Conservation (phyloP, 2,888 invertebrate genomes). For the Troides aeacus region DNA sequence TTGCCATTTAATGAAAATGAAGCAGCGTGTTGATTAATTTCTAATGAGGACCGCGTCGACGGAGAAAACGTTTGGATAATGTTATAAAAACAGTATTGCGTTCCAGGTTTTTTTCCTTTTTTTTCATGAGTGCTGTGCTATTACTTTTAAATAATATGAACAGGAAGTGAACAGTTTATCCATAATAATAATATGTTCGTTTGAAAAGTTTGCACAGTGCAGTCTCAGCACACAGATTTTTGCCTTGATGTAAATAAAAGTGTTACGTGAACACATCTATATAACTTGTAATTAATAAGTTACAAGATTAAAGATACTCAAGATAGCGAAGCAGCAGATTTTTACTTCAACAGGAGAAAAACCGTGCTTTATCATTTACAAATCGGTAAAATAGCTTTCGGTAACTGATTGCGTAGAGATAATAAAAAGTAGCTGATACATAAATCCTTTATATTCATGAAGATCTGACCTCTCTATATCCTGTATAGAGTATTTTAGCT, state of each 20-base stretch:
- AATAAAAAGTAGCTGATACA: not conserved
- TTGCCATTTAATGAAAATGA: slow-evolving; percentile 14
- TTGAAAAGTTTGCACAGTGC: not conserved
- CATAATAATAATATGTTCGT: too few relatives aligned
- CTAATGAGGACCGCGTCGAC: slow-evolving; percentile 6
- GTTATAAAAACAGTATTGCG: not conserved
- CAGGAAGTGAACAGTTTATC: too few relatives aligned
- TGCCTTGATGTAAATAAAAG: not conserved
- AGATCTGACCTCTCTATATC: too few relatives aligned
- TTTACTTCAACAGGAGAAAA: not conserved
- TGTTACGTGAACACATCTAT: not conserved
- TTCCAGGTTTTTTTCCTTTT: not conserved
- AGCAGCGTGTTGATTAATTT: slow-evolving; percentile 14
- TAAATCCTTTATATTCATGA: not conserved
- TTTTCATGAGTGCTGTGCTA: too few relatives aligned
- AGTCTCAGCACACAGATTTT: not conserved
- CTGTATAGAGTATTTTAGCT: not conserved
- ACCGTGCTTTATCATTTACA: not conserved
- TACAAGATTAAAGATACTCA: not conserved
- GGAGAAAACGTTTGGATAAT: not conserved
- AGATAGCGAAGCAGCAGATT: not conserved
- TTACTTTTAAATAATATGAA: too few relatives aligned
- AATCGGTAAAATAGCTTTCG: not conserved
- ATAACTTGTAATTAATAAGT: not conserved
- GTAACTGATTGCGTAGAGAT: not conserved